Evolutionary conservation across 2,113 vertebrate species (phyloP), one percentile per base, ranked within the genome.

Genomic region (Micronycteris hirsuta): DNA sequence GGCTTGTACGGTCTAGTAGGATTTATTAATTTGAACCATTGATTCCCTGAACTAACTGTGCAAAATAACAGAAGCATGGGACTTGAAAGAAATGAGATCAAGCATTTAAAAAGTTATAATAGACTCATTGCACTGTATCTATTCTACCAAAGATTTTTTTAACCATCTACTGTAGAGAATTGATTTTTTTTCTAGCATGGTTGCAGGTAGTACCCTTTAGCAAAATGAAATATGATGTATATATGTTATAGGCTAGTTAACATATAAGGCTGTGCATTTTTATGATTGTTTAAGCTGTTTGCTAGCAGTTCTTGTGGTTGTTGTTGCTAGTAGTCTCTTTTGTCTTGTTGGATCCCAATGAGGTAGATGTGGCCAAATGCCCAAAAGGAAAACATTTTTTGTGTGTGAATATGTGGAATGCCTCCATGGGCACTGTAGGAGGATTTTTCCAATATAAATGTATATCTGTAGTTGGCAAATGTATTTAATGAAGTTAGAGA

Each of bases 401-500:
- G 4, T 87, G 1, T 81, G 2, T 81, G 26, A 76, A 65, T 82
- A n/a, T 65, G 17, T 89, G 24, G n/a, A 56, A 38, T 85, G 52
- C 36, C 26, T 20, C 15, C 10, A 24, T 83, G 74, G 80, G 3
- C 8, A 41, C n/a, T 67, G 67, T 54, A 82, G 88, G 54, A 78
- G 58, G 36, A 56, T 92, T 96, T 96, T 96, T 93, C 90, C 86
- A 38, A 33, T 49, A 10, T 63, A 95, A 71, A 41, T 73, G 5
- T 92, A 0, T 81, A 43, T 71, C n/a, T 52, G 0, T 90, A 52
- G 11, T 96, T 93, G 80, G 86, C 45, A 71, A 36, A 24, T 95
- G 19, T 89, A 24, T 89, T 94, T 90, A 86, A 74, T 87, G 45
- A 82, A 82, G 47, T 90, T 82, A 97, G 61, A 92, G 56, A 56